Conservation (phyloP, 2,888 invertebrate species). For the Arenicola marina region DNA sequence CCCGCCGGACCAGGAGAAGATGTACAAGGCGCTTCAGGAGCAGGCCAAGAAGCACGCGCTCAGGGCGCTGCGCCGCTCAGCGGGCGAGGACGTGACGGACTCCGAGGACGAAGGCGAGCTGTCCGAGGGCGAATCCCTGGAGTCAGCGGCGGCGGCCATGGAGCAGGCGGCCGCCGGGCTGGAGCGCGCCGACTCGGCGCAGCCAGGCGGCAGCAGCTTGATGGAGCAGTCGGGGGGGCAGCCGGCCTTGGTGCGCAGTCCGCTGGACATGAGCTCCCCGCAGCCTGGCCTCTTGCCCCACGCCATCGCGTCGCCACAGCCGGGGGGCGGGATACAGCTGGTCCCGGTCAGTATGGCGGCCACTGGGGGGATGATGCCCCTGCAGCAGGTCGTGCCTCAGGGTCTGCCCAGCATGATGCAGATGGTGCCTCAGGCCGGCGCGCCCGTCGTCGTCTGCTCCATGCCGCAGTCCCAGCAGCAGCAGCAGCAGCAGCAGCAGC, state of each 20-base stretch:
- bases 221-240: neutral
- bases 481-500: too few relatives aligned
- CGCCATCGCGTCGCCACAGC: neutral
- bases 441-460: constrained; percentile 33
- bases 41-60: constrained; percentile 80
- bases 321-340: neutral
- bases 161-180: neutral
- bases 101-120: constrained; percentile 3
- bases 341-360: too few relatives aligned
- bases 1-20: constrained; percentile 56
- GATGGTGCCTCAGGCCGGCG: constrained; percentile 33
- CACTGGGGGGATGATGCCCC: neutral
- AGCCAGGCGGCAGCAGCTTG: neutral
- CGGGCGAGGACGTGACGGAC: constrained; percentile 4
- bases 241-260: neutral
- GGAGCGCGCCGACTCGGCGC: neutral
- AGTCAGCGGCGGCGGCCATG: neutral
- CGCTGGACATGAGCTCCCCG: neutral
- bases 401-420: constrained; percentile 3
- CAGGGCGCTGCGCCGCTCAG: constrained; percentile 31
- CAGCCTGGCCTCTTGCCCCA: neutral
- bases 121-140: neutral
- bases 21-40: constrained; percentile 63
- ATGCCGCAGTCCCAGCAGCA: too few relatives aligned
- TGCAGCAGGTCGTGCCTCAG: constrained; percentile 8